Base-by-base conservation (phyloP, 2,888 invertebrate species). In the Pyralis farinalis region DNA sequence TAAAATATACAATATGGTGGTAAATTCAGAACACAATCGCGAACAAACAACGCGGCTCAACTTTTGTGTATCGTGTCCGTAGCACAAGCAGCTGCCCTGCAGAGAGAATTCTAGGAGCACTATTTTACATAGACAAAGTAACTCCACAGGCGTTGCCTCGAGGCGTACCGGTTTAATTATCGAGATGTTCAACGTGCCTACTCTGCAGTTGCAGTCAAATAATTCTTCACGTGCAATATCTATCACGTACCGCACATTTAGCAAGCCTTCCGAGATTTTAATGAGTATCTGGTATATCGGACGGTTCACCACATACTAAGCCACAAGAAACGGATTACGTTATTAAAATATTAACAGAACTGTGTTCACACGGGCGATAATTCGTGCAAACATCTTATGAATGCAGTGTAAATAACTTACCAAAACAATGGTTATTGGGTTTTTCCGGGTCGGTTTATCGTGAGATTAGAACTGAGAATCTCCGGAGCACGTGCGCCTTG, bases 361-460 rank as follows among this genome's bases (percentile, higher is more conserved):
- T 53, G 58, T 71, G 70, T 71, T 71, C 69, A 67, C 68, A 71
- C 63, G 62, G 49, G 46, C 63, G 71, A 77, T 82, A 79, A 74
- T 67, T 67, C 64, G 69, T 58, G 70, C 74, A 84, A 83, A 84
- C 75, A 81, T 55, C 55, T 58, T 61, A 55, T 62, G 69, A 71
- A 64, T 68, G 62, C 68, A 63, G 59, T 57, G 72, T 69, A 77
- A 78, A 83, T 75, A 76, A 68, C 56, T 66, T 75, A 60, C 63
- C 61, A 74, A 72, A 83, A 85, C 82, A 84, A 78, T 79, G 74
- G 71, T 61, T 77, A 78, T 78, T 75, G 74, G 71, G 67, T 77
- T 79, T 83, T 85, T 83, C 82, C 80, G 78, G 76, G 75, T 77
- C 46, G 78, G 84, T 82, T 86, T 83, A 85, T 60, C 63, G 69